phyloP scores from a whole-genome alignment of 2,113 vertebrate species.

The Leptobrachium leishanense region DNA sequence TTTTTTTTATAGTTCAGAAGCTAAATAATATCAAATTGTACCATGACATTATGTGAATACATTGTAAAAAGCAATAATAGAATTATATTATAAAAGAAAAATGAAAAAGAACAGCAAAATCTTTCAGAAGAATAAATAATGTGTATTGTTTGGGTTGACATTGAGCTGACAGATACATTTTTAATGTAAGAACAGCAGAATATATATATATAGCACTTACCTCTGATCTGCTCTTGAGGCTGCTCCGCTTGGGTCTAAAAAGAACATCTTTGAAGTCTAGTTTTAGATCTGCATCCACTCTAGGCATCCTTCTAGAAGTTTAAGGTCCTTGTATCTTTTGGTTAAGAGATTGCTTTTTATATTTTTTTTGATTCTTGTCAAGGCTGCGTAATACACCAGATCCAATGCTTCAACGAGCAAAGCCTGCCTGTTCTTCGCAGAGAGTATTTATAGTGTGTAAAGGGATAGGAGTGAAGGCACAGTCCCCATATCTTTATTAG shows the following conservation, averaged over 20 bases:
- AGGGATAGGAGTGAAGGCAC: slow-evolving; percentile 53
- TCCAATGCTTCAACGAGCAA: slow-evolving; percentile 59
- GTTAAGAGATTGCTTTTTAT: background rate
- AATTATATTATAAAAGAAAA: no score
- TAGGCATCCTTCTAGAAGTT: slow-evolving; percentile 76
- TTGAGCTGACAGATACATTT: no score
- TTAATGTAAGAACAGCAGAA: no score
- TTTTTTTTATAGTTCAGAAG: no score
- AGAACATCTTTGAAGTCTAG: slow-evolving; percentile 98
- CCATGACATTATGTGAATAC: no score
- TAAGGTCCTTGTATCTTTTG: background rate
- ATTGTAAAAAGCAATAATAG: no score
- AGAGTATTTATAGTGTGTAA: slow-evolving; percentile 78
- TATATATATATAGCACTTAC: slow-evolving; percentile 59
- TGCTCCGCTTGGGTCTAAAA: slow-evolving; percentile 94
- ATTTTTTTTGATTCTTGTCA: background rate
- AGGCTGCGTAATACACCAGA: background rate
- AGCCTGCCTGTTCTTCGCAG: slow-evolving; percentile 68
- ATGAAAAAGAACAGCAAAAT: no score
- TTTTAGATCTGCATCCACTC: slow-evolving; percentile 92
- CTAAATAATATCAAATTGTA: no score
- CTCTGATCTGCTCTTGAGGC: slow-evolving; percentile 94
- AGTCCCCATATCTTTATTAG: slow-evolving; percentile 82
- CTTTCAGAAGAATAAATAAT: no score
- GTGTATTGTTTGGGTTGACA: no score